phyloP scores from a whole-genome alignment of 2,797 vertebrate genomes.

The Sebastes paucispinis region DNA sequence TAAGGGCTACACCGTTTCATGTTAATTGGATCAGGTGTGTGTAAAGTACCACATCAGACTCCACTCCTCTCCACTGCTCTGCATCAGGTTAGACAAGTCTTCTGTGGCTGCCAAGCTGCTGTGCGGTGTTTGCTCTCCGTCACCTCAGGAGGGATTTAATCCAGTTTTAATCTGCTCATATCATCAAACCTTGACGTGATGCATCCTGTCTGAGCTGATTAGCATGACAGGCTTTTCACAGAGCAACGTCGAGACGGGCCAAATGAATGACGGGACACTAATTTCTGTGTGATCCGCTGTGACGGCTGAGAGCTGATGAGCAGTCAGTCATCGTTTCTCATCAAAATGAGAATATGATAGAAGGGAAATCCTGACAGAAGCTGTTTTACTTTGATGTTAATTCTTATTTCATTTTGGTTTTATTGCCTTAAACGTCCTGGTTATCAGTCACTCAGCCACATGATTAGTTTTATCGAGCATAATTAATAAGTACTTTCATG shows the following conservation, averaged over 20 bases:
- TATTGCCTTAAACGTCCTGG: conserved; percentile 12
- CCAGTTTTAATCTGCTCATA: conserved; percentile 59
- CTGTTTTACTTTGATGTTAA: conserved; percentile 13
- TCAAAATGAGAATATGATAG: conserved; percentile 51
- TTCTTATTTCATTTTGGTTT: conserved; percentile 19
- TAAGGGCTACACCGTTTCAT: conserved; percentile 3
- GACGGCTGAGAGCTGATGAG: conserved; percentile 41
- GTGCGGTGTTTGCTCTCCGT: conserved; percentile 4
- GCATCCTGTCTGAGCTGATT: conserved; percentile 64
- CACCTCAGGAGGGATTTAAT: conserved; percentile 56
- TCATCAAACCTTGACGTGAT: conserved; percentile 51
- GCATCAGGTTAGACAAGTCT: background rate
- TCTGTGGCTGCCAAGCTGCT: conserved; percentile 6
- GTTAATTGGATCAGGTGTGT: conserved; percentile 28
- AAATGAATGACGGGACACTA: conserved; percentile 37
- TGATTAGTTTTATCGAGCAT: conserved; percentile 29
- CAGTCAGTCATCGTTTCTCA: conserved; percentile 56
- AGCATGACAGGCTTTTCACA: conserved; percentile 39
- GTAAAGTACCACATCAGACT: background rate
- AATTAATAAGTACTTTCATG: conserved; percentile 10
- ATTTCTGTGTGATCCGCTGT: conserved; percentile 39
- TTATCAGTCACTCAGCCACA: conserved; percentile 18
- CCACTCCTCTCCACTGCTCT: background rate
- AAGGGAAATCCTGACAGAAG: conserved; percentile 26
- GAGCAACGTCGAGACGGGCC: background rate